Base-by-base conservation (phyloP, 2,113 vertebrate genomes). In the Triplophysa rosa region DNA sequence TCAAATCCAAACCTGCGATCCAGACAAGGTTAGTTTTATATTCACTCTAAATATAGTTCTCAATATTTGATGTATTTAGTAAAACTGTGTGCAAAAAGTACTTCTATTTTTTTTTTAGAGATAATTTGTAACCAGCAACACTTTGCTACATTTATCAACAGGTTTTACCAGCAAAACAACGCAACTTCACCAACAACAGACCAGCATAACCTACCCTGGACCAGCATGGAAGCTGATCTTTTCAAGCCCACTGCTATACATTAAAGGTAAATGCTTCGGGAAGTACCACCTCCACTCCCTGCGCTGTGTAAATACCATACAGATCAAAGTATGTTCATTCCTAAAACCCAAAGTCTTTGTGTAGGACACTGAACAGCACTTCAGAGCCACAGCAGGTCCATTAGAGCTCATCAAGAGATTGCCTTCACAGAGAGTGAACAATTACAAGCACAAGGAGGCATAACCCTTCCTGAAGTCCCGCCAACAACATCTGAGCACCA, bases 341-440 rank as follows among this genome's bases (percentile, higher is more conserved):
- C 5, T n/a, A 33, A 49, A 47, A 70, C 26, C n/a, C 29, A 42
- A 67, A 49, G 59, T 75, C 33, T 80, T 59, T 67, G 26, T 72
- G 80, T 73, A 67, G 59, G 80, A 68, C n/a, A 64, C 79, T 81
- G 79, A 77, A 78, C 75, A 83, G 79, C 70, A 71, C 66, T 52
- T 29, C 61, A 45, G 67, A 70, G 45, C 26, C 68, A 71, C 63
- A 59, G 58, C 64, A 69, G 66, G 63, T 77, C 79, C 75, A 83
- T 85, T 85, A 82, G 21, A 75, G 79, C 77, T 82, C 83, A 83
- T 82, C 81, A 83, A 77, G 81, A 82, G 52, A 77, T 79, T 81
- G 80, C 59, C 79, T 81, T 76, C 79, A 69, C 81, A 80, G 58
- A 82, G 77, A 45, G 78, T n/a, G n/a, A n/a, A n/a, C 80, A 84